Evolutionary conservation across 2,888 invertebrate genomes (phyloP), one percentile per base, ranked within the genome.

Genomic region (Hedychridium roseum): DNA sequence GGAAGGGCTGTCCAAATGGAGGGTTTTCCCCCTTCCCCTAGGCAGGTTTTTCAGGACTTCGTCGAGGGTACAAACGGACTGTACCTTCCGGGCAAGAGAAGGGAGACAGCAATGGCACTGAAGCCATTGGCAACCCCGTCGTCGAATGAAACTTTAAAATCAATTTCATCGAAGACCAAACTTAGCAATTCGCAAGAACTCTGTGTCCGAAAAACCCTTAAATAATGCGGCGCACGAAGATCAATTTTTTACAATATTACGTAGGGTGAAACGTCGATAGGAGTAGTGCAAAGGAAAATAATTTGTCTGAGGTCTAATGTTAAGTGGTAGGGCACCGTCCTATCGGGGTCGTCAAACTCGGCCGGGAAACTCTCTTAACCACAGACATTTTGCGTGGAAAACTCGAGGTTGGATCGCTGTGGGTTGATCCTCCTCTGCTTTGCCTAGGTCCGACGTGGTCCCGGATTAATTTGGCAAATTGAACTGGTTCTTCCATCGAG

Each of bases 381-480:
- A 47, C 56, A 58, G 54, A 66, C 62, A 57, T 58, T 67, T 66
- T 58, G 63, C 62, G 68, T 65, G 47, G 64, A 66, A 68, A 69
- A 72, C 63, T 69, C 42, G 57, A 21, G 14, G 23, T 38, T n/a
- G n/a, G n/a, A n/a, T n/a, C n/a, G n/a, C n/a, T 31, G 32, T 18
- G 36, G 40, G 34, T 48, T 21, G 42, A 36, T n/a, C n/a, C 32
- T 21, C 16, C 43, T 23, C 36, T 34, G 54, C 18, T 16, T 9
- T 39, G 23, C 31, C 23, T 20, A 18, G 35, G 34, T 40, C 17
- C 12, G 32, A 7, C 27, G 23, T 36, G 42, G 54, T 46, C 20
- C 31, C 34, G 72, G 60, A 76, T 78, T 76, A 76, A 76, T 78
- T 74, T 74, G 67, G 65, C 68, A 73, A 76, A 77, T 78, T 76